These are phyloP conservation scores for Oceanodroma tethys DNA, from an alignment of 2,113 vertebrate genomes.

Conservation along the genomic window DNA sequence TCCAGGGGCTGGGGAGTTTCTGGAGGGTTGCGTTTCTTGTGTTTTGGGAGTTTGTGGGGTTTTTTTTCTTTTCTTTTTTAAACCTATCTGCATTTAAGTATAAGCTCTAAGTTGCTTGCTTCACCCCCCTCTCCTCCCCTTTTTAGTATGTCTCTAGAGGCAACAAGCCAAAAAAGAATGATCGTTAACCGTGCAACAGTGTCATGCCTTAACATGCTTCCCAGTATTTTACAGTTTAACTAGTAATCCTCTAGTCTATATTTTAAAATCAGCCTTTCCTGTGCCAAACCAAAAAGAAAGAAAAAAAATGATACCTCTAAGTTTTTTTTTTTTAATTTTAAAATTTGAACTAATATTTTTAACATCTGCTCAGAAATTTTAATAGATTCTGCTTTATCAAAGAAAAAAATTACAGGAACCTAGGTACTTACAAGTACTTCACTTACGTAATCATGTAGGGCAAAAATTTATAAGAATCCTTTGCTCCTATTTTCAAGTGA, in stretches of 20 bases:
- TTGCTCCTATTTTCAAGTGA: not conserved
- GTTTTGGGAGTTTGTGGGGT: not conserved
- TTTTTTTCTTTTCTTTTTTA: not conserved
- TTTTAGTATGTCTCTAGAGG: not conserved
- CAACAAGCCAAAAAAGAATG: not conserved
- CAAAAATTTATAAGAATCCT: not conserved
- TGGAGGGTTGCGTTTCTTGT: not conserved
- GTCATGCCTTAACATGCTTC: constrained; percentile 51
- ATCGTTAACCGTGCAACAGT: not conserved
- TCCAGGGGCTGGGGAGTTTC: not conserved
- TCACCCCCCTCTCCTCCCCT: not conserved
- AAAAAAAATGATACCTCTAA: not conserved
- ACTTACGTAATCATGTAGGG: not conserved
- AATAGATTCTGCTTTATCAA: not conserved
- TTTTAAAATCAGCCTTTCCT: not conserved
- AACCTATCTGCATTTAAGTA: not conserved
- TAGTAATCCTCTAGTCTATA: not conserved
- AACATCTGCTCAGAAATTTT: not conserved
- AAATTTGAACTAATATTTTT: not conserved
- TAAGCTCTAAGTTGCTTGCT: not conserved
- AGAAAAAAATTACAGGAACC: not conserved
- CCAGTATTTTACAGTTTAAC: constrained; percentile 6
- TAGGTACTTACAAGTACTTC: not conserved
- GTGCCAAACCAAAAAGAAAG: not conserved
- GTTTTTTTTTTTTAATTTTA: not conserved